phyloP scores from a whole-genome alignment of 2,113 vertebrate genomes.

The Desmodus rotundus region DNA sequence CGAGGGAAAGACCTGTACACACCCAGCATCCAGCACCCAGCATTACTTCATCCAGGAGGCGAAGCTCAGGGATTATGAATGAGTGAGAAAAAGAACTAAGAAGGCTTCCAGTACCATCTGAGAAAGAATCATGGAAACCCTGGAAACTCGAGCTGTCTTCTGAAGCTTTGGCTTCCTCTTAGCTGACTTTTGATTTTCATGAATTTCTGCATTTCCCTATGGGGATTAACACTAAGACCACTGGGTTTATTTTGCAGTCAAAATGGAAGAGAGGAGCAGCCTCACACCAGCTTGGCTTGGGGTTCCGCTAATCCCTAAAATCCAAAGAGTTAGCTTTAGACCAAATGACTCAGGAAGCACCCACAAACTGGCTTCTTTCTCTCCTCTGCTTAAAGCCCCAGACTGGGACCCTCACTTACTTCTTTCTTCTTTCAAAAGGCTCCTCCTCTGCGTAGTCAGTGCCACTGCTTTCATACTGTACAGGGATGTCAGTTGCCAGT shows the following conservation, averaged over 20 bases:
- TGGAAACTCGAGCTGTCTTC: neutral
- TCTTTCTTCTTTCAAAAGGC: neutral
- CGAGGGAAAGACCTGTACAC: neutral
- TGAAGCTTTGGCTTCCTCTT: neutral
- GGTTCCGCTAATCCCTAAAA: neutral
- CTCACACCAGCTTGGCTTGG: neutral
- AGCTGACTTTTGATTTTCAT: conserved; percentile 2
- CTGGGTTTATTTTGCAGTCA: conserved; percentile 7
- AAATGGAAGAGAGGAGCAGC: neutral
- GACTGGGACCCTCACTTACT: conserved; percentile 26
- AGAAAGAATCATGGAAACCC: neutral
- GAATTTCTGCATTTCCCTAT: conserved; percentile 2
- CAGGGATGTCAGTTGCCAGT: conserved; percentile 60
- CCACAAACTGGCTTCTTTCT: neutral
- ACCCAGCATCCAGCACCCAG: neutral
- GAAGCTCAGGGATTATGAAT: neutral
- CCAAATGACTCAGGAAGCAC: neutral
- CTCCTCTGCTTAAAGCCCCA: neutral
- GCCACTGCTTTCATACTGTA: conserved; percentile 40
- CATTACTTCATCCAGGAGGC: neutral
- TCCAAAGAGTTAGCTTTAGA: neutral
- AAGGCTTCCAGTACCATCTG: neutral
- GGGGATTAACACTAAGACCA: neutral
- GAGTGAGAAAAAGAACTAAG: neutral
- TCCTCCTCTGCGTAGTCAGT: neutral